Conservation (phyloP, 2,888 invertebrate species). For the Parapristionchus giblindavisi region DNA sequence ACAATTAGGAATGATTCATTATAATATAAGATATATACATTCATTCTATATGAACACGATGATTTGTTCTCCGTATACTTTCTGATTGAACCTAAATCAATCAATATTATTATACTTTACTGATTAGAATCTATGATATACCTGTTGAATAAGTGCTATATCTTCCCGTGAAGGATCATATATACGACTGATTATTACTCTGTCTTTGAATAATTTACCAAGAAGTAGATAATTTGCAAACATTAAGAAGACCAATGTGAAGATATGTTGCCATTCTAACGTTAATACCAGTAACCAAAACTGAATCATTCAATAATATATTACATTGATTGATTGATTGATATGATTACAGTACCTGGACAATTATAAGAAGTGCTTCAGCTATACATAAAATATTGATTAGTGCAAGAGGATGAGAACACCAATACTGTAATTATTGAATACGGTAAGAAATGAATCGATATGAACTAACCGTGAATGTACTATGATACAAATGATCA, state of each 20-base stretch:
- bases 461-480: too few relatives aligned
- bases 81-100: too few relatives aligned
- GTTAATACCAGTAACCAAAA: slow-evolving; percentile 82
- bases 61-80: too few relatives aligned
- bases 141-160: slow-evolving; percentile 54
- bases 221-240: slow-evolving; percentile 90
- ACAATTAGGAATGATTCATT: too few relatives aligned
- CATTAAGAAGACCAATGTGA: slow-evolving; percentile 85
- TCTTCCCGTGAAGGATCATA: slow-evolving; percentile 65
- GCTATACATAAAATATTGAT: slow-evolving; percentile 76
- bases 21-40: too few relatives aligned
- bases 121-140: too few relatives aligned
- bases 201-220: slow-evolving; percentile 83
- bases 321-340: background rate
- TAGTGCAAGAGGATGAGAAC: slow-evolving; percentile 84
- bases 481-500: too few relatives aligned
- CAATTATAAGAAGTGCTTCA: slow-evolving; percentile 58
- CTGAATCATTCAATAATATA: slow-evolving; percentile 73
- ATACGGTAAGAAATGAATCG: background rate
- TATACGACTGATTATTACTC: slow-evolving; percentile 61
- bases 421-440: slow-evolving; percentile 79
- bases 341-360: slow-evolving; percentile 10
- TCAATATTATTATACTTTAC: too few relatives aligned
- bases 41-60: too few relatives aligned
- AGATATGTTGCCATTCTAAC: slow-evolving; percentile 88